phyloP scores from a whole-genome alignment of 1,140 invertebrate genomes.

The Galendromus occidentalis region DNA sequence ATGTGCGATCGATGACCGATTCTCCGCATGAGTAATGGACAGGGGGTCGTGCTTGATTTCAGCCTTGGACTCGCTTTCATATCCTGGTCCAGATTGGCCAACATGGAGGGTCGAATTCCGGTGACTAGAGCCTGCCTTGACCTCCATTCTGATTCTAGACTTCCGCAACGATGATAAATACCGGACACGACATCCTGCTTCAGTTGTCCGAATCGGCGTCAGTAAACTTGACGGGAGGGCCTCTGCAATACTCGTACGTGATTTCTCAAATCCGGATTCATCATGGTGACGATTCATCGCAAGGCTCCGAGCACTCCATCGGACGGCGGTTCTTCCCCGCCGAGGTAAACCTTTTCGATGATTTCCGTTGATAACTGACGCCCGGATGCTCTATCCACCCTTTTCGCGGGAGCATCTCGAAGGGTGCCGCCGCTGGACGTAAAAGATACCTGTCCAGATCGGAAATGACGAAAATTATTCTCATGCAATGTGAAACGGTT shows the following conservation, averaged over 20 bases:
- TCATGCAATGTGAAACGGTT: not conserved
- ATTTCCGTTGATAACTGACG: not conserved
- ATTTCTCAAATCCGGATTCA: constrained; percentile 59
- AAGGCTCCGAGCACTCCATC: constrained; percentile 70
- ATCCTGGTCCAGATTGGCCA: too few species aligned
- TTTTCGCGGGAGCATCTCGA: not conserved
- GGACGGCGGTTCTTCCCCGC: constrained; percentile 75
- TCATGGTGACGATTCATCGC: not conserved
- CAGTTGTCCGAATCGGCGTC: constrained; percentile 63
- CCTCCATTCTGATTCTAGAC: constrained; percentile 37
- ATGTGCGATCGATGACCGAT: too few species aligned
- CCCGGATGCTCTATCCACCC: too few species aligned
- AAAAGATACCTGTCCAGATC: too few species aligned
- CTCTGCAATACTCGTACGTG: constrained; percentile 56
- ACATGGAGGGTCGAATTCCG: too few species aligned
- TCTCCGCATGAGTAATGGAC: too few species aligned
- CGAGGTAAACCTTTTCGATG: constrained; percentile 44
- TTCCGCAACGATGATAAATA: constrained; percentile 63
- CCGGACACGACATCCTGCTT: constrained; percentile 75
- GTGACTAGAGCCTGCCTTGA: too few species aligned
- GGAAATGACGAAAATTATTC: too few species aligned
- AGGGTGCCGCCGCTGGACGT: not conserved
- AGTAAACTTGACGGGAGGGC: constrained; percentile 75
- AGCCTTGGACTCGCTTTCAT: too few species aligned
- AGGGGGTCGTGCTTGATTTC: too few species aligned